These are phyloP conservation scores for Ormia ochracea DNA, from an alignment of 2,888 invertebrate genomes.

Conservation along the genomic window DNA sequence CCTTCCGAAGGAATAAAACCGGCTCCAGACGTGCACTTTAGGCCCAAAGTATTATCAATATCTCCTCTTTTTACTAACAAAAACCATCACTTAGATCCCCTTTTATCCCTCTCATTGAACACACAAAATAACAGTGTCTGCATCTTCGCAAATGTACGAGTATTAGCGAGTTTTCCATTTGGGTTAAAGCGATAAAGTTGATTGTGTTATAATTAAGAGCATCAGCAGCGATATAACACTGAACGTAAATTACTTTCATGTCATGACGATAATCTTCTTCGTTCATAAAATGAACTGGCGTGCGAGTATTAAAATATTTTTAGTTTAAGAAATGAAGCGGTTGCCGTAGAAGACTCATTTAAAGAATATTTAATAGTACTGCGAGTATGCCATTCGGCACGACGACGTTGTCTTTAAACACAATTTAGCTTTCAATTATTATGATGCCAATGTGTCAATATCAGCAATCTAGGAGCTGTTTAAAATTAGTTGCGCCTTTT, in stretches of 20 bases:
- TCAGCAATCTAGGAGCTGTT: constrained; percentile 6
- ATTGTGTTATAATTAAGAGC: constrained; percentile 45
- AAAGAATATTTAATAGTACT: constrained; percentile 3
- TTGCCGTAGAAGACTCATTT: constrained; percentile 24
- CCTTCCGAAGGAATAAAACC: too few species aligned
- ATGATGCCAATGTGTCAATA: constrained; percentile 11
- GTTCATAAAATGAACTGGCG: constrained; percentile 29
- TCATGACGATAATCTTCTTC: constrained; percentile 23
- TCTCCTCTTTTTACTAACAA: too few species aligned
- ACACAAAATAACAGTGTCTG: too few species aligned
- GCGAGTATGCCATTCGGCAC: background rate
- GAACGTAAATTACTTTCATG: constrained; percentile 43
- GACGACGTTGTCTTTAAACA: constrained; percentile 11
- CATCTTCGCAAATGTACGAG: background rate
- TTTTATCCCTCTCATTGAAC: too few species aligned
- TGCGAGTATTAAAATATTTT: constrained; percentile 48
- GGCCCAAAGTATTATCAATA: too few species aligned
- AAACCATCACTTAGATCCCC: too few species aligned
- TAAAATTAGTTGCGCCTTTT: constrained; percentile 5
- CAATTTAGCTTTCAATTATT: background rate
- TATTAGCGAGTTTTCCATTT: background rate
- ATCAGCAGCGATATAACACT: constrained; percentile 43
- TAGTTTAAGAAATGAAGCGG: constrained; percentile 1
- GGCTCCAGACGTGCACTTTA: too few species aligned
- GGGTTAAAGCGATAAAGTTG: constrained; percentile 19